Evolutionary conservation across 37 sponge, comb jelly and placozoan species (phyloP), one percentile per base, ranked within the genome.

Genomic region (Theonella swinhoei): DNA sequence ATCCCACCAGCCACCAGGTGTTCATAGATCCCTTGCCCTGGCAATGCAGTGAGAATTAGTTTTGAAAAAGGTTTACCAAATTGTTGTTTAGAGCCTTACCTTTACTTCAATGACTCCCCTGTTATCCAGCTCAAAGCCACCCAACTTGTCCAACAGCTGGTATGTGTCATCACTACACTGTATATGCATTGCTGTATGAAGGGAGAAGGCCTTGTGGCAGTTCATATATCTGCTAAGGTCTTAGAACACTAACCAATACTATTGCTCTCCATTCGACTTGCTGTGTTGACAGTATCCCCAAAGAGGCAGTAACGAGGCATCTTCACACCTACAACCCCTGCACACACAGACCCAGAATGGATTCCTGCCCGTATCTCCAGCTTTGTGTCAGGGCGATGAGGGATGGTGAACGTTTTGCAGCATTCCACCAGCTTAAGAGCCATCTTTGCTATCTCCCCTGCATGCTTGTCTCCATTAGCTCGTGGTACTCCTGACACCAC

Each of bases 211-310:
- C 32, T 19, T 68, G 14, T 22, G n/a, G n/a, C n/a, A n/a, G n/a
- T n/a, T n/a, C n/a, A n/a, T n/a, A 59, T 59, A 22, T 22, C 61
- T 59, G 20, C 61, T 22, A 59, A 59, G 14, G 14, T 14, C 14
- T 20, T 22, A 14, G 14, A 59, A 59, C 22, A 71, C 71, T 38
- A 39, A 96, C 96, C 91, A 88, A 90, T 83, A 87, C 96, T 90
- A 28, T 88, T 85, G 42, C 80, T 87, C 80, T 96, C 96, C 96
- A 96, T 96, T 75, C 96, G 79, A 9, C 88, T 84, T 25, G 96
- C 96, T 39, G 94, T 96, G 84, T 96, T 96, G 65, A 96, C 96
- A 19, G 96, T 96, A 58, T 96, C 96, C 11, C 96, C 96, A 85
- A 96, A 96, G 62, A 96, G 70, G 39, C 96, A 96, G 79, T 88